These are phyloP conservation scores for Ceyx cyanopectus DNA, from an alignment of 2,113 vertebrate species.

Conservation along the genomic window DNA sequence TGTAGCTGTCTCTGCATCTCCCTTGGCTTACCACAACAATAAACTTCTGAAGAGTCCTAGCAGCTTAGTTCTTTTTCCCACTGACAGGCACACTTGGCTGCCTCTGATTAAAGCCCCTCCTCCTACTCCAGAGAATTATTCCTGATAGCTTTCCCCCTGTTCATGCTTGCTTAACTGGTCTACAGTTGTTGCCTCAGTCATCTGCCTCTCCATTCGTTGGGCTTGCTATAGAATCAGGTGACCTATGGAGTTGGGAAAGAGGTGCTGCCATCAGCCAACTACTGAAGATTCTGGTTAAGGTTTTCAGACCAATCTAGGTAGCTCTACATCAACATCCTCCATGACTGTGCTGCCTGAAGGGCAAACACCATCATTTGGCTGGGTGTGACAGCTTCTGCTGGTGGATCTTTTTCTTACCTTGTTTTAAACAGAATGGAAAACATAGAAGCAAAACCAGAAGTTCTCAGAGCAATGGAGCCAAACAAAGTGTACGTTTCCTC, in stretches of 20 bases:
- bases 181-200: not conserved
- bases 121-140: not conserved
- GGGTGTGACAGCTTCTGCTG: not conserved
- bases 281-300: not conserved
- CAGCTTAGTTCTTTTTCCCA: not conserved
- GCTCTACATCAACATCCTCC: not conserved
- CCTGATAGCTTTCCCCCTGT: not conserved
- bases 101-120: not conserved
- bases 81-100: not conserved
- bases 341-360: not conserved
- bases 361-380: not conserved
- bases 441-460: not conserved
- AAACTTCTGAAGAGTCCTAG: conserved; percentile 12
- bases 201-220: not conserved
- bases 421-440: not conserved
- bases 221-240: not conserved
- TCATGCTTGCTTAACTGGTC: not conserved
- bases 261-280: not conserved
- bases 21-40: not conserved
- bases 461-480: not conserved
- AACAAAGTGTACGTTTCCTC: not conserved
- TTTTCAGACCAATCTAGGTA: not conserved
- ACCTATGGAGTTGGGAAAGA: not conserved
- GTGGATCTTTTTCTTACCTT: not conserved
- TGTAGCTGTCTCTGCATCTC: not conserved